Conservation (phyloP, 2,888 invertebrate genomes). For the Hirtodrosophila confusa region DNA sequence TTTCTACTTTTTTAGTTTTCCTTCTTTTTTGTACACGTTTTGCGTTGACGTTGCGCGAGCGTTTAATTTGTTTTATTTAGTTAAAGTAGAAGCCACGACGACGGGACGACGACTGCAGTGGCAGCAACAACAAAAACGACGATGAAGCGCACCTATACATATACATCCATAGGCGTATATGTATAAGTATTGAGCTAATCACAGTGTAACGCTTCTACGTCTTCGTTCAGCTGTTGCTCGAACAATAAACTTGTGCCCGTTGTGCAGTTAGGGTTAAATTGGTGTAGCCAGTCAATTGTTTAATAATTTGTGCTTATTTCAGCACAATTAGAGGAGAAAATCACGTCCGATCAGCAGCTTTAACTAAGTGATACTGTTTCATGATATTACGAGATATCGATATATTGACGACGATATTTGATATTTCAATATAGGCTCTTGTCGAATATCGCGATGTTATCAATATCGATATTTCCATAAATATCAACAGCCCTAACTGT, state of each 20-base stretch:
- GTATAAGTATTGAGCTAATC: conserved; percentile 37
- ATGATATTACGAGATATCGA: too few relatives aligned
- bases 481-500: too few relatives aligned
- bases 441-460: too few relatives aligned
- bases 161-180: conserved; percentile 17
- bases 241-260: conserved; percentile 12
- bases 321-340: conserved; percentile 21
- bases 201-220: conserved; percentile 23
- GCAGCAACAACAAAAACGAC: conserved; percentile 15
- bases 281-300: conserved; percentile 36
- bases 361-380: conserved; percentile 37
- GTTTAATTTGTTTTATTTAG: conserved; percentile 67
- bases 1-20: conserved; percentile 30
- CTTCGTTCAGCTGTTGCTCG: conserved; percentile 25
- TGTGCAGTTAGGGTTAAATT: conserved; percentile 37
- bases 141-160: conserved; percentile 16
- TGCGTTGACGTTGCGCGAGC: conserved; percentile 43
- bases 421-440: too few relatives aligned
- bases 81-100: conserved; percentile 60
- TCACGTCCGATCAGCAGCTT: conserved; percentile 55
- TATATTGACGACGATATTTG: too few relatives aligned
- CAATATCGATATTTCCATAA: too few relatives aligned
- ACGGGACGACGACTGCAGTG: conserved; percentile 22
- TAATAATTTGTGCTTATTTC: conserved; percentile 25
- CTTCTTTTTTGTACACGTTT: conserved; percentile 32